phyloP scores from a whole-genome alignment of 2,797 vertebrate species.

The Danio jaintianensis region DNA sequence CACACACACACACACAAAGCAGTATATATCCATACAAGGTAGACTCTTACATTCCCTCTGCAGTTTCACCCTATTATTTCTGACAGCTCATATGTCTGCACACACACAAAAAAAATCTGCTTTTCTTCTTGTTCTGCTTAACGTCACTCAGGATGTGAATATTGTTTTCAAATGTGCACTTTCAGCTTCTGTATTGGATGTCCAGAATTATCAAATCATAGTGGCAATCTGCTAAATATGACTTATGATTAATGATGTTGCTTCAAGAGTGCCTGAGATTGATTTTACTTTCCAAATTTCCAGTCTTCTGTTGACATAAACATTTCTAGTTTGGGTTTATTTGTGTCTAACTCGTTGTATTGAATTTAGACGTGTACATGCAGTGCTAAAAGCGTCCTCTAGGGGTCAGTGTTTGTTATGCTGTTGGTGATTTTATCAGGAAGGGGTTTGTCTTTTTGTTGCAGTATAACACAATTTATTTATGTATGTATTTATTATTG shows the following conservation, averaged over 20 bases:
- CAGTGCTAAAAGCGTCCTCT: background rate
- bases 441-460: too few relatives aligned
- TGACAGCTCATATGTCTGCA: constrained; percentile 23
- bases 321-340: background rate
- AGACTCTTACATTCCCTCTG: constrained; percentile 11
- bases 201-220: background rate
- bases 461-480: too few relatives aligned
- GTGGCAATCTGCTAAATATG: background rate
- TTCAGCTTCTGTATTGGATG: background rate
- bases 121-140: constrained; percentile 8
- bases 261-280: background rate
- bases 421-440: too few relatives aligned
- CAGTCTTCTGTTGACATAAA: background rate
- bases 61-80: constrained; percentile 30
- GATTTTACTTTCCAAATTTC: background rate
- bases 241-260: background rate
- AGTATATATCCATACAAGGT: too few relatives aligned
- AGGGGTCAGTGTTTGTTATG: constrained; percentile 33
- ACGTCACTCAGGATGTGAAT: background rate
- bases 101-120: background rate
- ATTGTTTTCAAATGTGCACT: background rate
- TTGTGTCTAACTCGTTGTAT: too few relatives aligned
- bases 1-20: background rate
- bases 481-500: too few relatives aligned
- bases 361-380: background rate